Base-by-base conservation (phyloP, 2,888 invertebrate genomes). In the Parthenolecanium corni region DNA sequence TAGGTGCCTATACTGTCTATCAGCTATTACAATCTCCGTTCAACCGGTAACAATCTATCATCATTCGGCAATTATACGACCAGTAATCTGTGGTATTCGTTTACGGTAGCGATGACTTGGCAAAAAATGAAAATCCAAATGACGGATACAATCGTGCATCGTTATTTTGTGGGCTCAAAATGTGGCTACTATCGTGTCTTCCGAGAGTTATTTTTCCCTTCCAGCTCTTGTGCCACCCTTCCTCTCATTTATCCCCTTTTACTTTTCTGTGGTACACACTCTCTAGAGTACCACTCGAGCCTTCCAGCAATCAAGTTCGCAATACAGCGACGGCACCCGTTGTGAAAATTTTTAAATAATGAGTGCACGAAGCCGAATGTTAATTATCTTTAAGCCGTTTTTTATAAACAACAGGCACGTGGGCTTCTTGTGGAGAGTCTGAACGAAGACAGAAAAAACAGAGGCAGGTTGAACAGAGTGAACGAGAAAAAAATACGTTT, bases 321-420 rank as follows among this genome's bases (percentile, higher is more conserved):
- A 61, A 61, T n/a, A n/a, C 49, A 49, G 40, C 61, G 61, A 40
- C 21, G 51, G 5, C 25, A 44, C 24, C 49, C 61, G 51, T 51
- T 51, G 49, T 51, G 44, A 52, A 23, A 61, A 61, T 36, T 51
- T 25, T 61, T 36, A 61, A 61, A 61, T 61, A 61, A 61, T 61
- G 61, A 61, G 61, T 40, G 38, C 61, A 61, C 61, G 49, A 61
- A 49, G 49, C 49, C 61, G 51, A 61, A 61, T 61, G 61, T 61
- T 61, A 61, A 61, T 61, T 61, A 61, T 61, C 57, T 36, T 31
- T 14, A 38, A 61, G 61, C 49, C 61, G 61, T 61, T 61, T 61
- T 61, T 61, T 49, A 61, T 61, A 61, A 61, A 61, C 61, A 61
- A 49, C 49, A 51, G 61, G 25, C 61, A 61, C 61, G 61, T 61